These are phyloP conservation scores for Myodes glareolus DNA, from an alignment of 2,113 vertebrate species.

Conservation along the genomic window DNA sequence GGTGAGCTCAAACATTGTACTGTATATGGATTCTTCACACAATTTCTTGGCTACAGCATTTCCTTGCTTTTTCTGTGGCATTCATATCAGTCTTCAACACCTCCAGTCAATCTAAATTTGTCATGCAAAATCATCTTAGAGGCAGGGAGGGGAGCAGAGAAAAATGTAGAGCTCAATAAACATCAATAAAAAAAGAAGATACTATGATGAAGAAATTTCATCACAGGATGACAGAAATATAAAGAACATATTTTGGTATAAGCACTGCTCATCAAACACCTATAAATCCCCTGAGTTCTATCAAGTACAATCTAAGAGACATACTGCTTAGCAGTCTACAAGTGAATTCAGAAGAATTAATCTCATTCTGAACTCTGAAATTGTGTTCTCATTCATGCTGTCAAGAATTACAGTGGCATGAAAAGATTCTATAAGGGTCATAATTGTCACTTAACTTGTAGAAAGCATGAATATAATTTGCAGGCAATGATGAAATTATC, in stretches of 20 bases:
- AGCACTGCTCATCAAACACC: not conserved
- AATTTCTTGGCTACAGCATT: not conserved
- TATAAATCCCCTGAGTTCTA: not conserved
- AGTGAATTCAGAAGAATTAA: not conserved
- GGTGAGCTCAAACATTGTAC: not conserved
- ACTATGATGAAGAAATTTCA: not conserved
- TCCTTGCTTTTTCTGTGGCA: not conserved
- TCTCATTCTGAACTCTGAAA: not conserved
- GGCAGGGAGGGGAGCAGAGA: too few relatives aligned
- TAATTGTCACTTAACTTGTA: not conserved
- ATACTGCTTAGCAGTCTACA: not conserved
- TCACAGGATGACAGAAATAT: not conserved
- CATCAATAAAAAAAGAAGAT: not conserved
- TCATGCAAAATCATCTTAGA: not conserved
- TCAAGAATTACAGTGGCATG: not conserved
- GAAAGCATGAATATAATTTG: not conserved
- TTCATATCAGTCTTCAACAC: not conserved
- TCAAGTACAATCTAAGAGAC: not conserved
- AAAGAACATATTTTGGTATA: not conserved
- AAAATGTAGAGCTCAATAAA: too few relatives aligned
- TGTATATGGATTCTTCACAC: not conserved
- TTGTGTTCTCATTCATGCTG: rapidly evolving
- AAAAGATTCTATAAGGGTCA: not conserved
- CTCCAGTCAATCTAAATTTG: not conserved
- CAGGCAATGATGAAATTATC: not conserved